phyloP scores from a whole-genome alignment of 2,113 vertebrate species.

The Microcebus ravelobensis region DNA sequence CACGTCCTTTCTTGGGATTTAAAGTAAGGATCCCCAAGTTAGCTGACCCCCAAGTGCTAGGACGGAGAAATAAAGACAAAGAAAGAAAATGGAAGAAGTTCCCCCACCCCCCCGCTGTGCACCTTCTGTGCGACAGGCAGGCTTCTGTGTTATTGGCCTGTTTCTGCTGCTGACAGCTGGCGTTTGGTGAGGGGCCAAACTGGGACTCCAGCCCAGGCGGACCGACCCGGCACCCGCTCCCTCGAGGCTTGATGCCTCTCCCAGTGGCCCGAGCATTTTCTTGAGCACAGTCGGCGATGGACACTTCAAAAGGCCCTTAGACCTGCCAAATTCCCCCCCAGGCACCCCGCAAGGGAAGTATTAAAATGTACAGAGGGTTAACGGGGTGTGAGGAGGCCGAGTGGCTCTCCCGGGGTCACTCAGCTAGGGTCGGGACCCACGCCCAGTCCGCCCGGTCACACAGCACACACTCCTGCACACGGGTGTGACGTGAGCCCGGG shows the following conservation, averaged over 20 bases:
- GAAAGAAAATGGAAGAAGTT: background rate
- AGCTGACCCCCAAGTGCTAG: background rate
- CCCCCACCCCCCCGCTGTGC: too few relatives aligned
- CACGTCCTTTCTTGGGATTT: background rate
- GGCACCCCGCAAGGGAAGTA: background rate
- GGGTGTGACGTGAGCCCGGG: background rate
- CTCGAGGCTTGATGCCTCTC: rapidly evolving
- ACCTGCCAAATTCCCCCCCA: background rate
- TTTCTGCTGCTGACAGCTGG: background rate
- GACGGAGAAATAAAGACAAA: background rate
- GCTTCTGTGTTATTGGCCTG: background rate
- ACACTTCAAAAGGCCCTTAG: background rate
- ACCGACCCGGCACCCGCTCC: rapidly evolving
- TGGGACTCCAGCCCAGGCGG: background rate
- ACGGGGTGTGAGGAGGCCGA: background rate
- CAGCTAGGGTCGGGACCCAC: background rate
- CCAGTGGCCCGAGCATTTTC: rapidly evolving
- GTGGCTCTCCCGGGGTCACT: background rate
- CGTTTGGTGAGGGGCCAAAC: background rate
- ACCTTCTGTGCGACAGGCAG: background rate
- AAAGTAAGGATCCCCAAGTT: background rate
- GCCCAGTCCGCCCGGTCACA: rapidly evolving
- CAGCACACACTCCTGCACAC: rapidly evolving
- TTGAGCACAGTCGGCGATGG: rapidly evolving
- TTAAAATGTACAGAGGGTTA: background rate